These are phyloP conservation scores for Xestia c-nigrum DNA, from an alignment of 2,888 invertebrate genomes.

Conservation along the genomic window DNA sequence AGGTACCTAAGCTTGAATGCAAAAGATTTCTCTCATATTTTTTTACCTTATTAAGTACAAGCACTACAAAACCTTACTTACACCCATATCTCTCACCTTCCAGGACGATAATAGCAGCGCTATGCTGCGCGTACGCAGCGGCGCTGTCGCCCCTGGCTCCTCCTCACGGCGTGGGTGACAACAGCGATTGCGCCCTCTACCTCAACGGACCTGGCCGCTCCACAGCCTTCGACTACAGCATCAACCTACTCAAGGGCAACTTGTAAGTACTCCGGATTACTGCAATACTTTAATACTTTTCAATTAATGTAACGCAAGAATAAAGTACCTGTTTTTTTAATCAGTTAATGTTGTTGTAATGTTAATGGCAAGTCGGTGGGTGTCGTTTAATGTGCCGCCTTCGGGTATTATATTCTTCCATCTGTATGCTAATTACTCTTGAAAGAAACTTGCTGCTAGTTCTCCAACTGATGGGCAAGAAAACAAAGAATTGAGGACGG, in stretches of 20 bases:
- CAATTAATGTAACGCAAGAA: constrained; percentile 21
- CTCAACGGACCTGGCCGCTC: constrained; percentile 94
- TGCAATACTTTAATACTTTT: constrained; percentile 25
- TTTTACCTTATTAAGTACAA: too few species aligned
- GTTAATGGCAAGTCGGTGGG: neutral
- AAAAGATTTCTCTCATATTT: too few species aligned
- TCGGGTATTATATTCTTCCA: neutral
- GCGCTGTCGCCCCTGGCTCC: constrained; percentile 74
- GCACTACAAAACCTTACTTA: constrained; percentile 1
- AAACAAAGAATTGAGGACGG: neutral
- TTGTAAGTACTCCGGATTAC: constrained; percentile 91
- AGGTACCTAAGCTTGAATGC: neutral
- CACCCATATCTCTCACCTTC: constrained; percentile 35
- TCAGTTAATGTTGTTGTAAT: constrained; percentile 14
- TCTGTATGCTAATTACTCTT: neutral
- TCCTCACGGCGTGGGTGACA: constrained; percentile 79
- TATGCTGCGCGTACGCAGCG: constrained; percentile 77
- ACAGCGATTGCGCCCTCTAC: constrained; percentile 94
- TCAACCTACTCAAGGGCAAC: constrained; percentile 95
- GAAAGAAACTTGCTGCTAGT: neutral
- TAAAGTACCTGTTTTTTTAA: constrained; percentile 20
- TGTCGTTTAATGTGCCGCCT: neutral
- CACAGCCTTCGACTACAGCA: constrained; percentile 95
- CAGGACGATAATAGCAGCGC: constrained; percentile 85
- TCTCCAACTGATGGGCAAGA: neutral